These are phyloP conservation scores for Myotis yumanensis DNA, from an alignment of 2,113 vertebrate species.

Conservation along the genomic window DNA sequence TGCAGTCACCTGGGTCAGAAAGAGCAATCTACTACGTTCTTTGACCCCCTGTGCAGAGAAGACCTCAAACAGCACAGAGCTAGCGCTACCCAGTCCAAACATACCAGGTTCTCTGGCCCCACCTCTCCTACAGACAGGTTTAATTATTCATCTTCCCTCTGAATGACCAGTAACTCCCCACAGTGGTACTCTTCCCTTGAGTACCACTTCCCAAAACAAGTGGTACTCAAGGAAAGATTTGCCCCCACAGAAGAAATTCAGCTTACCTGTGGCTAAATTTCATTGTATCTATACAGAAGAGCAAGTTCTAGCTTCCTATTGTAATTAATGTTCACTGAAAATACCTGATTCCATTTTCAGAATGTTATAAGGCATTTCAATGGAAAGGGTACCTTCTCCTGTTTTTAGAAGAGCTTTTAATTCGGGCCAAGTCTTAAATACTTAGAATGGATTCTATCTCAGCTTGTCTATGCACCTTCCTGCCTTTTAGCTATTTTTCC, in stretches of 20 bases:
- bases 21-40: neutral
- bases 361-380: neutral
- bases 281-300: neutral
- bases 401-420: constrained; percentile 22
- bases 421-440: neutral
- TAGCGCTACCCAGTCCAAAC: accelerated
- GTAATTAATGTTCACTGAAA: neutral
- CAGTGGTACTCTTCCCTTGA: neutral
- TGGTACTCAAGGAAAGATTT: neutral
- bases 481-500: neutral
- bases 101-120: neutral
- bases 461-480: neutral
- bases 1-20: neutral
- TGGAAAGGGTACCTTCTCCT: neutral
- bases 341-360: neutral
- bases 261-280: neutral
- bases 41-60: neutral
- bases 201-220: neutral
- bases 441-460: neutral
- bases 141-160: neutral
- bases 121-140: neutral
- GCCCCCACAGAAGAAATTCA: neutral
- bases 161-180: neutral
- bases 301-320: neutral
- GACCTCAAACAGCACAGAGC: neutral